These are phyloP conservation scores for Saimiri boliviensis DNA, from an alignment of 2,113 vertebrate genomes.

Conservation along the genomic window DNA sequence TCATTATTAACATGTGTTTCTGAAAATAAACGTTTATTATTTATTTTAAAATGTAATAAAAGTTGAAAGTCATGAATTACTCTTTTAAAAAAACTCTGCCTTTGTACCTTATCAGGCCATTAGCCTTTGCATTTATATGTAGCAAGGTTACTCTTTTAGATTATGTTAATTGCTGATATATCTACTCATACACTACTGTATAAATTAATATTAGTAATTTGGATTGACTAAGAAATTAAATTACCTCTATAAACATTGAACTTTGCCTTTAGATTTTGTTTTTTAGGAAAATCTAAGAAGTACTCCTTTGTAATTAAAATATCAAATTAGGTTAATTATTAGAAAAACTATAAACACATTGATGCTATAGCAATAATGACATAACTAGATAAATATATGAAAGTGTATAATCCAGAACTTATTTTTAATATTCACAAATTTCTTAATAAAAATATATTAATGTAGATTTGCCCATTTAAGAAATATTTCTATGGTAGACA, in stretches of 20 bases:
- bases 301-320: background rate
- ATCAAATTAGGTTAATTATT: background rate
- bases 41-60: background rate
- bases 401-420: background rate
- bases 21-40: background rate
- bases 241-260: background rate
- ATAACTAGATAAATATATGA: background rate
- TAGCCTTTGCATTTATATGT: background rate
- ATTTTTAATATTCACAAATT: background rate
- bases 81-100: background rate
- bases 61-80: background rate
- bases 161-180: background rate
- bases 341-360: background rate
- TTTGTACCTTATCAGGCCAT: background rate
- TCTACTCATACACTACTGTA: background rate
- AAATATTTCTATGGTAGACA: background rate
- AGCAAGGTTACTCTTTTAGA: background rate
- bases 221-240: background rate
- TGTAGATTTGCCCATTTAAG: background rate
- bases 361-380: background rate
- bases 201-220: background rate
- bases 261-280: background rate
- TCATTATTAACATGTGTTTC: background rate
- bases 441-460: background rate
- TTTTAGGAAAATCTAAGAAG: background rate